These are phyloP conservation scores for Vulpes lagopus DNA, from an alignment of 2,113 vertebrate genomes.

Conservation along the genomic window DNA sequence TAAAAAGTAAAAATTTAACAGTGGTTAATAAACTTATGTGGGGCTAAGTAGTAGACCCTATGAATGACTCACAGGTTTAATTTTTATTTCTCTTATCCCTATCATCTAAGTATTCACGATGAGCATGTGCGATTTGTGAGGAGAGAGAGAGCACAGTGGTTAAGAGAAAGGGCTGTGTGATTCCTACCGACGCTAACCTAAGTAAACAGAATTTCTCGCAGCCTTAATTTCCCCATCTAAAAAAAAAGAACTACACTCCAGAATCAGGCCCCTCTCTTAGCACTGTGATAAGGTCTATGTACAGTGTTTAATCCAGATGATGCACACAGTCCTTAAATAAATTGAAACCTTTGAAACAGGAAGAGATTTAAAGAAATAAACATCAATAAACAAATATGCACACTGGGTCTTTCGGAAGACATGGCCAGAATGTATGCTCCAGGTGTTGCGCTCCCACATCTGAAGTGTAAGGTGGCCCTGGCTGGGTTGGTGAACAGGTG, in stretches of 20 bases:
- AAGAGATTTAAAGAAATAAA: background rate
- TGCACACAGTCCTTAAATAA: background rate
- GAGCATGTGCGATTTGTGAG: background rate
- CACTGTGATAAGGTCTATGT: background rate
- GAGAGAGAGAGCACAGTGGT: background rate
- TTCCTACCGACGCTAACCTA: fast-evolving
- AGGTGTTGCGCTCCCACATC: fast-evolving
- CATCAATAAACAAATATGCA: background rate
- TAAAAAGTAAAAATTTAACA: slow-evolving; percentile 24
- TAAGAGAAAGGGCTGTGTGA: background rate
- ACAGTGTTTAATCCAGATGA: background rate
- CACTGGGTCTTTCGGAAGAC: background rate
- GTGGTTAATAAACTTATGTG: background rate
- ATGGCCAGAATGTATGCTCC: fast-evolving
- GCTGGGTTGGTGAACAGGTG: background rate
- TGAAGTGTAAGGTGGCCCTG: background rate
- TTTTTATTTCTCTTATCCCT: background rate
- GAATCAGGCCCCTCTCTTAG: background rate
- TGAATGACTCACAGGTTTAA: background rate
- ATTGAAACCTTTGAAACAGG: background rate
- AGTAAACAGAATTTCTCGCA: background rate
- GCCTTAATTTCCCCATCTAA: background rate
- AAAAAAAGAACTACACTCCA: background rate
- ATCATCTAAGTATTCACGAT: background rate
- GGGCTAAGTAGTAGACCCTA: background rate